Base-by-base conservation (phyloP, 1,140 invertebrate species). In the Drosophila subpulchrella region DNA sequence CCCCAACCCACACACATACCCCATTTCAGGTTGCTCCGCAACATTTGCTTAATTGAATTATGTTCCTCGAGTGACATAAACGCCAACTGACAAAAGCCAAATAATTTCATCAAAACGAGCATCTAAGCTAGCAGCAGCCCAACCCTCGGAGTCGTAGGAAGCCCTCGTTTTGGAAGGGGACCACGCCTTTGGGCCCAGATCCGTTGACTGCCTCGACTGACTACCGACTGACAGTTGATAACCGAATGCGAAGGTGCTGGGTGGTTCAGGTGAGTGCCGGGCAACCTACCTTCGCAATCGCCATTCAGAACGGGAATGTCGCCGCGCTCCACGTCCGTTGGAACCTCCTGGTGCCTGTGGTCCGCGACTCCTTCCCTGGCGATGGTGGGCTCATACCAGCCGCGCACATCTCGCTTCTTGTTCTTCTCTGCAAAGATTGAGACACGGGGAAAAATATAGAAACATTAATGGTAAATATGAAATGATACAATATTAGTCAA, bases 221-320 rank as follows among this genome's bases (percentile, higher is more conserved):
- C 80, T 83, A 78, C 75, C 73, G 54, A 74, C 58, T 76, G 63
- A 53, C 70, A 76, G 57, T 50, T 46, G 51, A 36, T 42, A 47
- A 20, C 24, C 44, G 53, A 55, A 20, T 67, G 10, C 36, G 48
- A 12, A 54, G 54, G 38, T 3, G 39, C 50, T 74, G 59, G 59
- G 41, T 60, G 48, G 55, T 27, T 65, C 15, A 39, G 44, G 46
- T 51, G 32, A 38, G 34, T 50, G 58, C 39, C 41, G 50, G 48
- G 38, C 36, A 55, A 82, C 90, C 73, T 93, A 95, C 94, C 94
- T 92, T 94, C 94, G 81, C 95, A 96, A 73, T 96, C 93, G 72
- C 95, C 94, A 78, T 95, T 94, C 56, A 95, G 93, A 17, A 95
- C 94, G 17, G 96, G 96, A 82, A 97, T 97, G 90, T 97, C 96